A percentile compares a stretch with the other conserved stretches of the same genome.
phyloP scores from a whole-genome alignment of 2,113 vertebrate genomes.

The Nymphicus hollandicus region DNA sequence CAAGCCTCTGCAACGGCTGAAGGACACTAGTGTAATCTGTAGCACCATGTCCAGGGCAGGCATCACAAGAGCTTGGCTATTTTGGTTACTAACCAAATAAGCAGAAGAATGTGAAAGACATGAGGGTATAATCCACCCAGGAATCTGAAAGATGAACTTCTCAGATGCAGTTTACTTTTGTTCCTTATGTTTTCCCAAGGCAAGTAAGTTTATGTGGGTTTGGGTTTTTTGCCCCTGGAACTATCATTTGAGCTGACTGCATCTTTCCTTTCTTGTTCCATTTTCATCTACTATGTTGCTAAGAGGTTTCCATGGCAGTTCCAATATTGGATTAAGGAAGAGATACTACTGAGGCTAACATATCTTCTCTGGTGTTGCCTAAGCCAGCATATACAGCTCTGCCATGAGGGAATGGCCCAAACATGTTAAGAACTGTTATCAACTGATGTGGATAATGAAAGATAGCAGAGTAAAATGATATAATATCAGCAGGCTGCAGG shows the following conservation, averaged over 20 bases:
- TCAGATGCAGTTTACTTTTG: not conserved
- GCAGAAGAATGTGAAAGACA: not conserved
- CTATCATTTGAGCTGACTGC: not conserved
- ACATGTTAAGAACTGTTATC: not conserved
- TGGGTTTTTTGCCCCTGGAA: not conserved
- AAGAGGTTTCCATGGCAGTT: slow-evolving; percentile 56
- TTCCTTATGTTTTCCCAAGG: not conserved
- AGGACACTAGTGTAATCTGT: not conserved
- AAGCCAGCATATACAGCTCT: not conserved
- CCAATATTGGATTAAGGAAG: slow-evolving; percentile 29
- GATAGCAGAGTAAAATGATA: not conserved
- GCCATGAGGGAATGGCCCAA: not conserved
- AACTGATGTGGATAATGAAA: not conserved
- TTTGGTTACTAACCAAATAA: not conserved
- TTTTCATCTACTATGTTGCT: slow-evolving; percentile 14
- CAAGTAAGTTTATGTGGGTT: not conserved
- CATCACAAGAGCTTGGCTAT: not conserved
- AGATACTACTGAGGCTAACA: not conserved
- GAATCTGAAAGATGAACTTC: not conserved
- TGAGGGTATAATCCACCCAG: not conserved
- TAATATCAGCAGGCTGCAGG: not conserved
- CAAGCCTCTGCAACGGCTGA: not conserved
- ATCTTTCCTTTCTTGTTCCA: not conserved
- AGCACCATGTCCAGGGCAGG: not conserved
- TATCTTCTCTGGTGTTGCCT: not conserved